Conservation (phyloP, 2,888 invertebrate species). For the Andricus quercusramuli region DNA sequence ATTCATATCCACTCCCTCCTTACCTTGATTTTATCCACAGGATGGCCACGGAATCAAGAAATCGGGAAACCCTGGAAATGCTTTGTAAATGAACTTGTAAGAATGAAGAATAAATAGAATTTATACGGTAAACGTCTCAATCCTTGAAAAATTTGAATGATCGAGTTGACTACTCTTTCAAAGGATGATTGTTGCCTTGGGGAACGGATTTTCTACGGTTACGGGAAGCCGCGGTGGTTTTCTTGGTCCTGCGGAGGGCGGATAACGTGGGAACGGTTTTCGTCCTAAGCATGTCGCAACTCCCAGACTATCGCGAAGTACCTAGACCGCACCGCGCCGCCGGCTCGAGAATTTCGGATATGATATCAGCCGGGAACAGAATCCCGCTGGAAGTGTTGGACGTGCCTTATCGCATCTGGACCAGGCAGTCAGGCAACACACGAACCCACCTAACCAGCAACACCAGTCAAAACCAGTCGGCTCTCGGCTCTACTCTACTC, state of each 20-base stretch:
- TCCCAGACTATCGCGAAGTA: constrained; percentile 30
- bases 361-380: constrained; percentile 75
- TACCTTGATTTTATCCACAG: no score
- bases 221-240: constrained; percentile 15
- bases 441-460: constrained; percentile 64
- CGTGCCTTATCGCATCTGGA: constrained; percentile 77
- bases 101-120: background rate
- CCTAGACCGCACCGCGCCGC: background rate
- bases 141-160: background rate
- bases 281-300: constrained; percentile 36
- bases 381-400: constrained; percentile 74
- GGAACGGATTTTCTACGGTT: background rate
- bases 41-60: no score
- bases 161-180: background rate
- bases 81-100: no score
- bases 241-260: constrained; percentile 1
- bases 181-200: background rate
- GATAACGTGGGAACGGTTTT: constrained; percentile 45
- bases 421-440: constrained; percentile 72
- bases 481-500: constrained; percentile 43
- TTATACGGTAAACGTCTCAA: background rate
- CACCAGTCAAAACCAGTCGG: constrained; percentile 42
- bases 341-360: constrained; percentile 64
- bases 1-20: background rate
- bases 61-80: no score